Base-by-base conservation (phyloP, 2,113 vertebrate genomes). In the Anser brachyrhynchus region DNA sequence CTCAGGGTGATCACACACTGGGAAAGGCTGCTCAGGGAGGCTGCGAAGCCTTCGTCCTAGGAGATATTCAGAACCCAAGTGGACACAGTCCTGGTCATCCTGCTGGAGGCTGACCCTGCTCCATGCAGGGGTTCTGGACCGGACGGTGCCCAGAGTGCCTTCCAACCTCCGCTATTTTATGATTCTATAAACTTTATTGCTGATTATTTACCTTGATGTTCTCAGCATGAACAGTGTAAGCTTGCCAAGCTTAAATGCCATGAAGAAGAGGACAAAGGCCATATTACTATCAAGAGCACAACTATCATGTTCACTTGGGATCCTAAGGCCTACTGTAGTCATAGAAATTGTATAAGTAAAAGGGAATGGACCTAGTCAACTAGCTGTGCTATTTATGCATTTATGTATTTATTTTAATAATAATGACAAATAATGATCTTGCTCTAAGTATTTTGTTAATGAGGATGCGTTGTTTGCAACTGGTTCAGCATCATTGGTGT, bases 91-190 rank as follows among this genome's bases (percentile, higher is more conserved):
- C 13, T 46, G 33, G 37, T 8, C 43, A 37, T 6, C 46, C 46
- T 70, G 43, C 55, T 70, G 35, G 43, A 57, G 65, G 28, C 66
- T 33, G 39, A 62, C 39, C 4, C 66, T 54, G 33, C 28, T 33
- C 28, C 39, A 39, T 1, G 0, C 18, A 55, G 41, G 13, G 8
- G 5, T 3, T 2, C 44, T 54, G 65, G 41, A n/a, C 49, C 28
- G 3, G 21, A 20, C 0, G 1, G 17, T 46, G 46, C 59, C 31
- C 65, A 78, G 18, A 37, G 17, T 35, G 35, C 35, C 28, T 39
- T 46, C 57, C 49, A n/a, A 46, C 66, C 57, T 72, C 58, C 46
- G 55, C 33, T 64, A 13, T 57, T 49, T 29, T 51, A 49, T 41
- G 41, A 57, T n/a, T 49, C 28, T 29, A 20, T 16, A 72, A 79